Evolutionary conservation across 2,797 vertebrate species (phyloP), one percentile per base, ranked within the genome.

Genomic region (Dallia pectoralis): DNA sequence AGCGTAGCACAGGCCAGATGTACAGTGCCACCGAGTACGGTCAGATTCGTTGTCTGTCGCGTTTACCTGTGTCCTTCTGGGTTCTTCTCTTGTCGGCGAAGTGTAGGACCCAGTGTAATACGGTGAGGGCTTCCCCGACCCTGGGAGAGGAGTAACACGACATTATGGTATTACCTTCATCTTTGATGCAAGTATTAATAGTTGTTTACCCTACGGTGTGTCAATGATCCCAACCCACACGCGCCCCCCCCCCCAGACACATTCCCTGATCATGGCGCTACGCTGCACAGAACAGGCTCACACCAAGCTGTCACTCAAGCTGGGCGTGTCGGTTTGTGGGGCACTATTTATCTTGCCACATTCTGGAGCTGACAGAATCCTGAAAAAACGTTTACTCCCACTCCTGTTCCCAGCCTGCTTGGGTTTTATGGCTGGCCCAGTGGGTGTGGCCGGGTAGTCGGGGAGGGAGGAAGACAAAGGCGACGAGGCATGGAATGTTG

Each of bases 81-180:
- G 94, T 81, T 96, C 96, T 73, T 98, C 97, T 93, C 96, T 94
- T 78, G 95, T 95, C 82, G 97, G 96, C 72, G 97, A 98, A 67
- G 96, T 92, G 81, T 99, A 99, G 80, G 95, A 95, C 81, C 94
- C 94, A 84, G 94, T 93, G 90, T 96, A 97, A 93, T 95, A 96
- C 30, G 96, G 93, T 79, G 97, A 95, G 47, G 94, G 92, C 89
- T 98, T 99, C 87, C 93, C 95, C 89, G 97, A 98, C 87, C 96
- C 97, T 99, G 90, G 18, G 81, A 71, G 36, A 62, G n/a, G 51
- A 25, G 69, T 59, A 9, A 29, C 32, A 51, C 22, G 16, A 48
- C n/a, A 59, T 59, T 25, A 59, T 4, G 53, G 22, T 59, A 22
- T 56, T 56, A 32, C 48, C 47, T 18, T 49, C 27, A 48, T 8